A percentile compares a stretch with the other conserved stretches of the same genome.
Evolutionary conservation across 2,888 invertebrate genomes (phyloP).

Genomic region (Mimachlamys varia): DNA sequence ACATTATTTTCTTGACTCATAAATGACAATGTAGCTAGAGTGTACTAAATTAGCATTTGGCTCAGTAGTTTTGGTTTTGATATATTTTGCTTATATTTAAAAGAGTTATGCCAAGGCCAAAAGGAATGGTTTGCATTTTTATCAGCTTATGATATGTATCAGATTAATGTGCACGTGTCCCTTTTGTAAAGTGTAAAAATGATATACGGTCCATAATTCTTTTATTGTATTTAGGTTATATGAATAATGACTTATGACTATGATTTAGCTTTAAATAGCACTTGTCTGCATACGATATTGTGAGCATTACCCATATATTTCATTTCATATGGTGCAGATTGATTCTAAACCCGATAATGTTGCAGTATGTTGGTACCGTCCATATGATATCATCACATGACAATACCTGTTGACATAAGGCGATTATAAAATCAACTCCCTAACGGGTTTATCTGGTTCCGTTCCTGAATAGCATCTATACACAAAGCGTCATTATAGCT

Average conservation of each 20-base stretch:
- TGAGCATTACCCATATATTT: too few species aligned
- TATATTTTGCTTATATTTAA: too few species aligned
- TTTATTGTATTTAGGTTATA: not conserved
- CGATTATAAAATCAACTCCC: not conserved
- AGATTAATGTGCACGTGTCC: not conserved
- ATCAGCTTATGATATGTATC: too few species aligned
- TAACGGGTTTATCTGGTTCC: not conserved
- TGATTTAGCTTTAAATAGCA: not conserved
- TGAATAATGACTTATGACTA: not conserved
- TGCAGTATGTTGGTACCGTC: not conserved
- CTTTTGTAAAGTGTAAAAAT: not conserved
- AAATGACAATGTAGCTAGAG: too few species aligned
- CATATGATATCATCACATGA: not conserved
- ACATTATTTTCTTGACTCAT: too few species aligned
- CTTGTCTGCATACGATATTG: too few species aligned
- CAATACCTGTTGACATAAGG: not conserved
- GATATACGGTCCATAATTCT: not conserved
- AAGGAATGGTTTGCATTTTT: too few species aligned
- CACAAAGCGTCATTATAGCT: not conserved
- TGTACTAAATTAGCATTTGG: too few species aligned
- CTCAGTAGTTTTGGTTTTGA: too few species aligned
- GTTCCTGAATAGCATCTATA: not conserved
- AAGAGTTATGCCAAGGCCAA: too few species aligned
- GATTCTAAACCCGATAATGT: not conserved
- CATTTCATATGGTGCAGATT: not conserved